phyloP scores from a whole-genome alignment of 2,888 invertebrate genomes.

The Branchipolynoe longqiensis region DNA sequence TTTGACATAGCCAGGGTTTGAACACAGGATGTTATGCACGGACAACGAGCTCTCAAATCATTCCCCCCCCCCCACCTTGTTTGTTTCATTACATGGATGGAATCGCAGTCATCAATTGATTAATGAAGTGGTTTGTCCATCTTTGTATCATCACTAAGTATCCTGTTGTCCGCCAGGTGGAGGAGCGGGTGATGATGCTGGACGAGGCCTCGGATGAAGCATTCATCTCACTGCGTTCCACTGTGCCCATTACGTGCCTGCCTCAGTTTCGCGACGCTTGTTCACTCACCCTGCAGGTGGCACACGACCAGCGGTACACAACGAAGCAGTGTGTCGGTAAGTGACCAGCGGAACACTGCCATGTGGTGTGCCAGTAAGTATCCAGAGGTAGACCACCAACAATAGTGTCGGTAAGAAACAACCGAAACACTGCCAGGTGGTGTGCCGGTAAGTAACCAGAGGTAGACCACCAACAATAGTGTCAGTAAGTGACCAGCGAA shows the following conservation, averaged over 20 bases:
- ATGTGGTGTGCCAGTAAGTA: not conserved
- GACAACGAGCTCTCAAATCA: too few species aligned
- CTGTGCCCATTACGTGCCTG: slow-evolving; percentile 65
- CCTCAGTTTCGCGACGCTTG: slow-evolving; percentile 66
- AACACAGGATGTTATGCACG: too few species aligned
- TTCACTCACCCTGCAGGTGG: slow-evolving; percentile 65
- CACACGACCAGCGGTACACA: slow-evolving; percentile 55
- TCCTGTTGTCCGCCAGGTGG: slow-evolving; percentile 19
- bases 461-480: not conserved
- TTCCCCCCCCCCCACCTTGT: too few species aligned
- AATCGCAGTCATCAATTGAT: too few species aligned
- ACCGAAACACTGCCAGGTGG: not conserved
- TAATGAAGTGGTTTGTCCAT: too few species aligned
- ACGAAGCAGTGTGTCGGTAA: slow-evolving; percentile 60
- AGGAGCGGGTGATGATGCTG: slow-evolving; percentile 58
- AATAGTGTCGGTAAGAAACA: not conserved
- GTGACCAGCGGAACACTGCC: slow-evolving; percentile 6
- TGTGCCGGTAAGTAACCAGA: too few species aligned
- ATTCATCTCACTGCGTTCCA: slow-evolving; percentile 62
- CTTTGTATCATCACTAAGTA: too few species aligned
- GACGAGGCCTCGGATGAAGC: slow-evolving; percentile 63
- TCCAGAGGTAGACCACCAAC: not conserved
- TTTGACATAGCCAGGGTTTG: too few species aligned
- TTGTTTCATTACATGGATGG: too few species aligned
- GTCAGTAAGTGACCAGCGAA: not conserved